These are phyloP conservation scores for Sparidentex hasta DNA, from an alignment of 2,797 vertebrate species.

Conservation along the genomic window DNA sequence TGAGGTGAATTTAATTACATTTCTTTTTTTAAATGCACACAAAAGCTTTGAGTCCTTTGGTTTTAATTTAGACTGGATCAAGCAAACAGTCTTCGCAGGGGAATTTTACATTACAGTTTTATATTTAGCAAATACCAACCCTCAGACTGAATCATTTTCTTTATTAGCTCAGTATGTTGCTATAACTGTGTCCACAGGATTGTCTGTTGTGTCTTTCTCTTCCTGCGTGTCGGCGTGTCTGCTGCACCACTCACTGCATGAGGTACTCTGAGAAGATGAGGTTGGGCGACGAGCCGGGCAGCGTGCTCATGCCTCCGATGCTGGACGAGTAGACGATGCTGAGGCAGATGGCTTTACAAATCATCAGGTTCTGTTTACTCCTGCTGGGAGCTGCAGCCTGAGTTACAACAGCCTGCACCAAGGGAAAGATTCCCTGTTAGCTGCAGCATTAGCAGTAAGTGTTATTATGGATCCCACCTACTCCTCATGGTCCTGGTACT, in stretches of 20 bases:
- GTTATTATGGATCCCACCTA: no score
- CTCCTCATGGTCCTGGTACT: no score
- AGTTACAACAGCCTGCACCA: neutral
- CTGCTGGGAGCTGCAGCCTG: neutral
- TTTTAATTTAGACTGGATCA: neutral
- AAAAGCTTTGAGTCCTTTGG: neutral
- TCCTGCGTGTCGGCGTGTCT: no score
- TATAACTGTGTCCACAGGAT: neutral
- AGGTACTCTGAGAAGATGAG: conserved; percentile 94
- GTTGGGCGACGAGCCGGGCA: conserved; percentile 94
- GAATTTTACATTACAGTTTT: conserved; percentile 1
- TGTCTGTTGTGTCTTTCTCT: neutral
- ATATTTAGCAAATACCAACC: neutral
- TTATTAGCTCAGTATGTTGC: neutral
- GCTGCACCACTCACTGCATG: conserved; percentile 85
- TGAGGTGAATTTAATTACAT: neutral
- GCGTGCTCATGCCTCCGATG: conserved; percentile 92
- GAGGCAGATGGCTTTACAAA: conserved; percentile 93
- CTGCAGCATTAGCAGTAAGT: no score
- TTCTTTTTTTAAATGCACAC: neutral
- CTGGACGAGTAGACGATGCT: conserved; percentile 92
- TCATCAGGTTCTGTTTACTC: conserved; percentile 56
- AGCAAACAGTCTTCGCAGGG: neutral
- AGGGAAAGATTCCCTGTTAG: neutral
- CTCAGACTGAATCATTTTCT: neutral